Evolutionary conservation across 1,140 invertebrate genomes (phyloP).

Genomic region (Eulimnadia texana): DNA sequence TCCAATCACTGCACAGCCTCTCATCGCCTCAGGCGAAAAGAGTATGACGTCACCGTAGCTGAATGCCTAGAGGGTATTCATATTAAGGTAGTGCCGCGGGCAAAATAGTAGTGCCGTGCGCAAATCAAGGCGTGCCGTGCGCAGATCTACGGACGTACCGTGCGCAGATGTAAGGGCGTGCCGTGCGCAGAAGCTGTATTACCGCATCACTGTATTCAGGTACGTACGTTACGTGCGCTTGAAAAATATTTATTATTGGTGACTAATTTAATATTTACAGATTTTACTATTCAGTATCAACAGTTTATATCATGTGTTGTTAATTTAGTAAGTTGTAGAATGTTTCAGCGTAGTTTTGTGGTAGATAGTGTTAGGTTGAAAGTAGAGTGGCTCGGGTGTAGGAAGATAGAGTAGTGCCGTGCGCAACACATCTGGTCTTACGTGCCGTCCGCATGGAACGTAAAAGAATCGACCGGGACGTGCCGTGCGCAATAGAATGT

Average conservation of each 20-base stretch:
- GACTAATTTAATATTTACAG: not conserved
- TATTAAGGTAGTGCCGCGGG: not conserved
- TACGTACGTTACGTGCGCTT: too few species aligned
- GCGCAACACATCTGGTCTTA: not conserved
- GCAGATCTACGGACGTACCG: not conserved
- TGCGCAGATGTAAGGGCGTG: not conserved
- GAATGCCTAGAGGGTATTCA: not conserved
- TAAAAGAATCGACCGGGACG: not conserved
- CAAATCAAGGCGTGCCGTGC: not conserved
- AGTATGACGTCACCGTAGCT: not conserved
- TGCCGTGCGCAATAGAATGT: not conserved
- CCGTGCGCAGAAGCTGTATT: constrained; percentile 3
- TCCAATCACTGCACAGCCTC: too few species aligned
- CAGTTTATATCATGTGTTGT: not conserved
- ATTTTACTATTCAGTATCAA: not conserved
- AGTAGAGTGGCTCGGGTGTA: not conserved
- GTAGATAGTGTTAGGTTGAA: not conserved
- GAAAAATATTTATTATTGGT: too few species aligned
- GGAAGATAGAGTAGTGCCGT: not conserved
- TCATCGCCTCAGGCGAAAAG: not conserved
- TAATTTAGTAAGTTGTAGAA: too few species aligned
- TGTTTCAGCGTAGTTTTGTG: not conserved
- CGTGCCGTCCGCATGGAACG: not conserved
- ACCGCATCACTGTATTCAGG: not conserved
- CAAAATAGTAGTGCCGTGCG: not conserved